Evolutionary conservation across 2,113 vertebrate genomes (phyloP).

Genomic region (Cyphomyrus discorhynchus): DNA sequence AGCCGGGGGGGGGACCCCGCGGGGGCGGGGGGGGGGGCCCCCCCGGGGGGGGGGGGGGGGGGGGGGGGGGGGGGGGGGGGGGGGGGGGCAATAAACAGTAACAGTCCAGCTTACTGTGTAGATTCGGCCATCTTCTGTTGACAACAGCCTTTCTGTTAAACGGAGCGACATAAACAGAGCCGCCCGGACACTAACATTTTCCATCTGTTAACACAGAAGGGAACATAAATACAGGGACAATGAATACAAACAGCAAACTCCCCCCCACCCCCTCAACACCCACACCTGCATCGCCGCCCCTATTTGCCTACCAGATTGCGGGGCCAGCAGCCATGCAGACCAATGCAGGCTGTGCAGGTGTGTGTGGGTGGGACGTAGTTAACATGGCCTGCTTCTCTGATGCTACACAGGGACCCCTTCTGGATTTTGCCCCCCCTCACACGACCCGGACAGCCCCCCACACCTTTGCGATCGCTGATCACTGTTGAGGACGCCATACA

Average conservation of each 20-base stretch:
- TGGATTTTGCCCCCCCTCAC: not conserved
- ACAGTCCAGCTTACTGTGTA: slow-evolving; percentile 19
- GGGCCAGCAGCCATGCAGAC: not conserved
- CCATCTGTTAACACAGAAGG: slow-evolving; percentile 21
- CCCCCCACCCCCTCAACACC: not conserved
- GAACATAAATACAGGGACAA: slow-evolving; percentile 5
- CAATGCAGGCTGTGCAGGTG: not conserved
- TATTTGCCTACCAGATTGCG: not conserved
- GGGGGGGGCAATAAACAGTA: not conserved
- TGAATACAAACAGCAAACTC: not conserved
- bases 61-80: not conserved
- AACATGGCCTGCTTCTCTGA: not conserved
- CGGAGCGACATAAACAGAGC: slow-evolving; percentile 23
- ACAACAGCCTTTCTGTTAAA: slow-evolving; percentile 26
- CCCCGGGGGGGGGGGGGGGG: not conserved
- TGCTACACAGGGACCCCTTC: not conserved
- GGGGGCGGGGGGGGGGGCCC: not conserved
- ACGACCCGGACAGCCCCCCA: not conserved
- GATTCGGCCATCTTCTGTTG: slow-evolving; percentile 20
- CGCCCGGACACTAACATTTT: slow-evolving; percentile 22
- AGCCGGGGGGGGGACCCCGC: too few relatives aligned
- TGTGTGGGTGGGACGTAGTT: not conserved
- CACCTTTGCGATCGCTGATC: not conserved
- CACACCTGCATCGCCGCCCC: not conserved
- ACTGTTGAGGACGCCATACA: not conserved